Evolutionary conservation across 2,113 vertebrate species (phyloP), one percentile per base, ranked within the genome.

Genomic region (Nothocercus julius): DNA sequence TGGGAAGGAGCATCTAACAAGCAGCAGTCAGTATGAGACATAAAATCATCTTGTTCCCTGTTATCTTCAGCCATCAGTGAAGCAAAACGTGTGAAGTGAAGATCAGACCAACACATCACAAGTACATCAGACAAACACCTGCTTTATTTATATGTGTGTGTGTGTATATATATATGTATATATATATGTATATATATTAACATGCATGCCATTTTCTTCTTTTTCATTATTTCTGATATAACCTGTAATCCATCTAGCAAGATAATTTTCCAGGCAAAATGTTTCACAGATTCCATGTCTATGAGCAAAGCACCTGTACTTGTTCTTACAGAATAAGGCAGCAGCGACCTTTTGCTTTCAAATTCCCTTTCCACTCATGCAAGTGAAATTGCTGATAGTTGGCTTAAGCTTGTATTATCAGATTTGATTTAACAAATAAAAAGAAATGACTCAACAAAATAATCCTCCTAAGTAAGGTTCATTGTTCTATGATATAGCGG

Each of bases 351-450:
- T 66, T 79, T 69, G 19, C 3, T 77, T 89, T 86, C 36, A 82
- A 63, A 84, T 76, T 25, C 17, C 27, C 5, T 67, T 79, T 49
- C 49, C 73, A 59, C 51, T 66, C 36, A 13, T 53, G 89, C 51
- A 45, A 70, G 34, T 8, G 9, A 70, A 30, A 82, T 58, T 28
- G 1, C 11, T 89, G 16, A 47, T 92, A 59, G 5, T 6, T 83
- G 25, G 5, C 13, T 90, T 87, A 83, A n/a, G 24, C 56, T 80
- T 72, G 11, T 51, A 16, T 81, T 89, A 69, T 36, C 19, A 86
- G 21, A 74, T 77, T 89, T 82, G 18, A 73, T 88, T 88, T 78
- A 95, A 74, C 21, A 90, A 92, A 61, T 49, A 80, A 58, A 9
- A 18, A 80, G 38, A 90, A 85, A 90, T 74, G 4, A 61, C 78